A percentile compares a stretch with the other conserved stretches of the same genome.
Evolutionary conservation across 1,140 invertebrate species (phyloP).

Genomic region (Chrysoperla carnea): DNA sequence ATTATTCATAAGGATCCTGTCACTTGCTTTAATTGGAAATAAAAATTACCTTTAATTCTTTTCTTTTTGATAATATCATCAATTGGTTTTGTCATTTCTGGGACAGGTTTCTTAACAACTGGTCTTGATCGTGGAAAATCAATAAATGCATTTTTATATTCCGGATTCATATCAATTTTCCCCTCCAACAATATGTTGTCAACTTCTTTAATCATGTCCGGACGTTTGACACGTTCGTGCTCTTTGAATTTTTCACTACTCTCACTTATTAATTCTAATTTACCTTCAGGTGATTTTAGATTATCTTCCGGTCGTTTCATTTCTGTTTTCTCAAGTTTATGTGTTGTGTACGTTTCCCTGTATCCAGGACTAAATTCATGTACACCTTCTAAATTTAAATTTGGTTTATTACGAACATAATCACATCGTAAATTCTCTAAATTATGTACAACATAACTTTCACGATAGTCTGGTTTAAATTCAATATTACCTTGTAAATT

Average conservation of each 20-base stretch:
- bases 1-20: too few relatives aligned
- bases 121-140: slow-evolving; percentile 10
- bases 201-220: slow-evolving; percentile 1
- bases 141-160: slow-evolving; percentile 14
- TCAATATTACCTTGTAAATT: slow-evolving; percentile 9
- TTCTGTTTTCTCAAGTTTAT: background rate
- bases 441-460: background rate
- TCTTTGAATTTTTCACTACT: slow-evolving; percentile 2
- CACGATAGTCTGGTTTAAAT: slow-evolving; percentile 9
- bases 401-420: background rate
- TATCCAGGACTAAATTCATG: slow-evolving; percentile 8
- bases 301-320: background rate
- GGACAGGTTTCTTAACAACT: background rate
- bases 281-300: background rate
- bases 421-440: background rate
- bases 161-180: slow-evolving; percentile 9
- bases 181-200: slow-evolving; percentile 11
- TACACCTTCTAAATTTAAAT: slow-evolving; percentile 8
- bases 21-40: too few relatives aligned
- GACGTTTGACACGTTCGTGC: slow-evolving; percentile 1
- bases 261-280: background rate
- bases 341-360: slow-evolving; percentile 6
- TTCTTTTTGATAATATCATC: background rate
- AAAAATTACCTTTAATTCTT: too few relatives aligned
- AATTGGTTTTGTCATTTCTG: background rate